Evolutionary conservation across 2,888 invertebrate genomes (phyloP).

Genomic region (Caenorhabditis doughertyi): DNA sequence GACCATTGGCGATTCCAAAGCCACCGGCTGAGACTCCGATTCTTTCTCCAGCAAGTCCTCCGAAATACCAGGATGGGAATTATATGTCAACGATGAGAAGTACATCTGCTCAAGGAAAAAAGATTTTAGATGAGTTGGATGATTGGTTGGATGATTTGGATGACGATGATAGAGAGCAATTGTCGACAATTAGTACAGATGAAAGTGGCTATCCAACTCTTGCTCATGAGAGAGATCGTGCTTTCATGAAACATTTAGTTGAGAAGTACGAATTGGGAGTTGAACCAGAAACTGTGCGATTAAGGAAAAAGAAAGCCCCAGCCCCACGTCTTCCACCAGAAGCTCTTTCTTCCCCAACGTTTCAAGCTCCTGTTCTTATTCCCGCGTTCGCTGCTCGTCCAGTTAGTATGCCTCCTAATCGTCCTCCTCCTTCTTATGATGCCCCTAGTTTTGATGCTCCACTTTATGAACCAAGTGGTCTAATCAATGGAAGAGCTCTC

Average conservation of each 20-base stretch:
- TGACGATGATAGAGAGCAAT: constrained; percentile 49
- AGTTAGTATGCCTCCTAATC: constrained; percentile 59
- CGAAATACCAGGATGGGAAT: constrained; percentile 28
- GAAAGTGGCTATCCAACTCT: constrained; percentile 58
- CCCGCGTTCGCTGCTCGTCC: constrained; percentile 36
- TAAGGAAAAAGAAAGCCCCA: constrained; percentile 47
- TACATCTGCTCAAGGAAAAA: constrained; percentile 59
- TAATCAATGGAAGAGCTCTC: constrained; percentile 30
- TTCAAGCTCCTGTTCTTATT: neutral
- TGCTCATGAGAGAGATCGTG: constrained; percentile 48
- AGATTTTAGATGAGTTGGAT: constrained; percentile 57
- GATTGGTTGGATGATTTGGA: constrained; percentile 61
- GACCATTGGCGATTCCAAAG: constrained; percentile 27
- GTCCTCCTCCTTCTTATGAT: constrained; percentile 59
- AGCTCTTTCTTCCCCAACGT: constrained; percentile 26
- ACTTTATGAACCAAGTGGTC: constrained; percentile 15
- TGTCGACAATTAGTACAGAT: constrained; percentile 56
- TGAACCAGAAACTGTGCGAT: constrained; percentile 50
- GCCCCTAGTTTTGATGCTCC: constrained; percentile 59
- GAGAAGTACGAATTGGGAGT: constrained; percentile 55
- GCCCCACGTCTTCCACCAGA: constrained; percentile 32
- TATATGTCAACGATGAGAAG: constrained; percentile 57
- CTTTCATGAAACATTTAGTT: constrained; percentile 55
- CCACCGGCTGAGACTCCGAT: constrained; percentile 49
- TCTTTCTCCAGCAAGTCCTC: constrained; percentile 37